phyloP scores from a whole-genome alignment of 2,888 invertebrate species.

The Nomada goodeniana region DNA sequence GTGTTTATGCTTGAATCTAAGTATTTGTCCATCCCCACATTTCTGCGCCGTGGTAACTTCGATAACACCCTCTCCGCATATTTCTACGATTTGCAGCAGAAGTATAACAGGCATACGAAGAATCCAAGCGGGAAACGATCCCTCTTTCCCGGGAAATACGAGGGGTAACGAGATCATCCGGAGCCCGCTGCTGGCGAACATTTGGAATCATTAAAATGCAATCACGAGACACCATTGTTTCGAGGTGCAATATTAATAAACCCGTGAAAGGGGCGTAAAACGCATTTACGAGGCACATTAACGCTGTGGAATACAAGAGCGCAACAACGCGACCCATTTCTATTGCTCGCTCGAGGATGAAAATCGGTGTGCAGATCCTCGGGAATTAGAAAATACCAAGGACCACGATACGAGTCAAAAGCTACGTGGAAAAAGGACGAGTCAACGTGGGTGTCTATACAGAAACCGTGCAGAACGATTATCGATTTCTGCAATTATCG shows the following conservation, averaged over 20 bases:
- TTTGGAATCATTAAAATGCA: constrained; percentile 8
- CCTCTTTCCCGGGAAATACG: not conserved
- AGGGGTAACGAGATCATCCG: constrained; percentile 19
- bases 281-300: not conserved
- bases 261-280: not conserved
- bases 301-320: not conserved
- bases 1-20: not conserved
- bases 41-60: not conserved
- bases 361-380: no score
- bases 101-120: not conserved
- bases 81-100: not conserved
- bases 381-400: not conserved
- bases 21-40: not conserved
- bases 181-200: not conserved
- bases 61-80: not conserved
- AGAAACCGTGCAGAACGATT: constrained; percentile 8
- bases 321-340: not conserved
- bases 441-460: not conserved
- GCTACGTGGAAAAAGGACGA: not conserved
- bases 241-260: not conserved
- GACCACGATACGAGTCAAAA: not conserved
- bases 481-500: constrained; percentile 1
- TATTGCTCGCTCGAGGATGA: no score
- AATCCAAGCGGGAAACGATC: not conserved
- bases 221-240: not conserved